Percentiles rank a stretch among this genome's conserved stretches.
Conservation (phyloP, 35 echinoderm and acorn worm genomes). For the Antedon bifida region DNA sequence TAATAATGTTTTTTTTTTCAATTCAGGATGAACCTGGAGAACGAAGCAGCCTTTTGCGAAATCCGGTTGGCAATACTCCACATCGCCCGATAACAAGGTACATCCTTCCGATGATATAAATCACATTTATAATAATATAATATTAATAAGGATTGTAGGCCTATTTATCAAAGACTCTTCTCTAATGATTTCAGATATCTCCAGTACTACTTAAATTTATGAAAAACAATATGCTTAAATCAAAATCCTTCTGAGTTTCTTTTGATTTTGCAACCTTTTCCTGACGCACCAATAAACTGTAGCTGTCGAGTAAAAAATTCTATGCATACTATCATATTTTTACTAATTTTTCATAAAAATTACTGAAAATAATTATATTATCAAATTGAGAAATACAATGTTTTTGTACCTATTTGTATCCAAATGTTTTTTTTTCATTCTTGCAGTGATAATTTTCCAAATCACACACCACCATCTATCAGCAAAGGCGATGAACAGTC, state of each 20-base stretch:
- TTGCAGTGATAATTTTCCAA: constrained; percentile 9
- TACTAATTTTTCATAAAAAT: no score
- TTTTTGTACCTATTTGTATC: no score
- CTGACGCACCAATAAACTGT: no score
- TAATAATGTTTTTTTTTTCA: neutral
- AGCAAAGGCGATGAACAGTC: constrained; percentile 17
- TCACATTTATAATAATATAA: neutral
- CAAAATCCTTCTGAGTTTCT: neutral
- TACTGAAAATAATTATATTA: no score
- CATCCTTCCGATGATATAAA: no score
- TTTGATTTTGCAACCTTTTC: no score
- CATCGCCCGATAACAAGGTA: constrained; percentile 8
- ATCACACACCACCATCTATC: neutral
- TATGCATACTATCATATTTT: no score
- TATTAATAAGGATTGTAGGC: neutral
- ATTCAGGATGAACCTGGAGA: constrained; percentile 4
- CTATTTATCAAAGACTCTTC: neutral
- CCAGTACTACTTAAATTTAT: no score
- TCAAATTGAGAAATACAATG: no score
- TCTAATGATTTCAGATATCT: no score
- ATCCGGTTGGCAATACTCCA: constrained; percentile 2
- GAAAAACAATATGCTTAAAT: no score
- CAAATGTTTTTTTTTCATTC: neutral
- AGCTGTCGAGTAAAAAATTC: no score
- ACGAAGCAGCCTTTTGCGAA: neutral